Conservation (phyloP, 2,888 invertebrate species). For the Tachina fera region DNA sequence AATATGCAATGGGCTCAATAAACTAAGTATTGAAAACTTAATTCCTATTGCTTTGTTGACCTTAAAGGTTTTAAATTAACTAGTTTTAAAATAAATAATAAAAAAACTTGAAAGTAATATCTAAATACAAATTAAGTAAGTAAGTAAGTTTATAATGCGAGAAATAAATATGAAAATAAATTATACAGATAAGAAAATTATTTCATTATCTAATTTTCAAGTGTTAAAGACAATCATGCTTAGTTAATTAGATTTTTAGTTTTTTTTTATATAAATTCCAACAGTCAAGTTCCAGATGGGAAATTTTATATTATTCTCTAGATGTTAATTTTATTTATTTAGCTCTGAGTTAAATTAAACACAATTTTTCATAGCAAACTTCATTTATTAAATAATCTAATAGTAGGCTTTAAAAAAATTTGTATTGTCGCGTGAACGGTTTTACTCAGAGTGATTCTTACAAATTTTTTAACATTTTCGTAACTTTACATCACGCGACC, state of each 20-base stretch:
- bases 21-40: too few relatives aligned
- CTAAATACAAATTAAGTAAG: neutral
- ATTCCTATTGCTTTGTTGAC: too few relatives aligned
- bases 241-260: neutral
- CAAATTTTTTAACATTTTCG: neutral
- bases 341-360: neutral
- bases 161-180: slow-evolving; percentile 1
- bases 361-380: neutral
- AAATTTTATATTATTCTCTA: neutral
- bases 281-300: slow-evolving; percentile 18
- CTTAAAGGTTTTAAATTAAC: neutral
- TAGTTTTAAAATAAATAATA: neutral
- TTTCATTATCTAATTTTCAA: neutral
- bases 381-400: neutral
- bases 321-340: too few relatives aligned
- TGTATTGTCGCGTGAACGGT: neutral
- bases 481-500: neutral
- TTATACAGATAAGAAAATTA: neutral
- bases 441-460: neutral
- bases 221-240: neutral
- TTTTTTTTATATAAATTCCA: neutral
- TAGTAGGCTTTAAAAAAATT: slow-evolving; percentile 6
- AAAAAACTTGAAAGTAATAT: neutral
- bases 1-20: too few relatives aligned
- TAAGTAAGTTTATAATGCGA: neutral